A percentile compares a stretch with the other conserved stretches of the same genome.
Conservation (phyloP, 2,797 vertebrate genomes). For the Gallinago solitaria region DNA sequence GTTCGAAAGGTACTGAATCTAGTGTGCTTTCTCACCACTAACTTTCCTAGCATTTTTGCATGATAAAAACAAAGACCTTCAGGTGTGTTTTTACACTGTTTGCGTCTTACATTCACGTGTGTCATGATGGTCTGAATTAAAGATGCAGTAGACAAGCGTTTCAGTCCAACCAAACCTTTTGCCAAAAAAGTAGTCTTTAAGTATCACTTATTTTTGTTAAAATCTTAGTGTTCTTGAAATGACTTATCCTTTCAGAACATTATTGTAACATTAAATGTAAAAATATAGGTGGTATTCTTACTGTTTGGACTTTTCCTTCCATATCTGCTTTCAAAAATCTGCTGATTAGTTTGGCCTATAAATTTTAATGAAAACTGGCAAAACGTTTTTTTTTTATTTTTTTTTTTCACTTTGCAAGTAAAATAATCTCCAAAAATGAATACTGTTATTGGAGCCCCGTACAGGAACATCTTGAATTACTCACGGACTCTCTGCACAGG, state of each 20-base stretch:
- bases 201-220: neutral
- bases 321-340: neutral
- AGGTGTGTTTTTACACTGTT: neutral
- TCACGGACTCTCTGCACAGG: neutral
- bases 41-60: neutral
- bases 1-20: neutral
- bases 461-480: neutral
- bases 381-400: neutral
- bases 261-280: neutral
- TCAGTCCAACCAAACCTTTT: neutral
- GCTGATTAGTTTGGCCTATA: neutral
- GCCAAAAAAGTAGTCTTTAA: neutral
- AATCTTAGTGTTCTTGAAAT: neutral
- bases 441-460: neutral
- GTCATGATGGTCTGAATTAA: neutral
- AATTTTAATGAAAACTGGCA: neutral
- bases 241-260: neutral
- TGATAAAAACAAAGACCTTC: neutral
- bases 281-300: neutral
- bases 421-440: neutral
- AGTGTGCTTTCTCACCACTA: neutral
- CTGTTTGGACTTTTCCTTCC: neutral
- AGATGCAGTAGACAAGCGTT: neutral
- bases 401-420: neutral
- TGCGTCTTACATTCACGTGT: accelerated